Base-by-base conservation (phyloP, 64 coral and sea anemone species). In the Exaiptasia diaphana region DNA sequence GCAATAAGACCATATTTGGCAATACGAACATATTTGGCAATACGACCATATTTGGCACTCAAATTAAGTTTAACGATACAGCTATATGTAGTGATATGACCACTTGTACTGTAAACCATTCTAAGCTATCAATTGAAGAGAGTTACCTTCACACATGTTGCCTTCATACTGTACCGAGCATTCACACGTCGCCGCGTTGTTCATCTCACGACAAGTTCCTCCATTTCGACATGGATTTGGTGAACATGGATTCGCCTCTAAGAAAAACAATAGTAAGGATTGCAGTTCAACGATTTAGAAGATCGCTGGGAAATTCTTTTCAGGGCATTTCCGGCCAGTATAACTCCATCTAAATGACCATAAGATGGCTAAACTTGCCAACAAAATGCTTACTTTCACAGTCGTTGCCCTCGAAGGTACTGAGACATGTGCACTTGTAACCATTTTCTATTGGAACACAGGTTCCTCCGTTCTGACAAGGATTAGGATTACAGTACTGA, bases 381-480 rank as follows among this genome's bases (percentile, higher is more conserved):
- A 6, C n/a, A 52, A 17, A 58, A 48, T 43, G 77, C 90, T 74
- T 93, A 92, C 95, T 82, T 75, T 88, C 91, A 15, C 95, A 99
- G 15, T 92, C 83, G 43, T 91, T 91, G 31, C 95, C 95, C 50
- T 91, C 80, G 75, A 61, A 92, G 85, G 73, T 91, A 34, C 75
- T 78, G 2, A 79, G 80, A 61, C 95, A 99, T 25, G 67, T 89
- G 37, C 95, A 99, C 34, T 41, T 91, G 74, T 99, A 99, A 24
- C 71, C 59, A 33, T 56, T 74, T 0, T 88, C 90, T 42, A 81
- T 33, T n/a, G 90, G 55, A 5, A 99, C 71, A 41, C 95, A 99
- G 0, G 90, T 92, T 41, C 89, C 95, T 32, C 95, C 95, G 43
- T 99, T 99, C 53, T 92, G 87, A 67, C 95, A 99, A 21, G 95